Percentiles rank a stretch among this genome's conserved stretches.
Evolutionary conservation across 2,797 vertebrate genomes (phyloP).

Genomic region (Jordanella pulchra): DNA sequence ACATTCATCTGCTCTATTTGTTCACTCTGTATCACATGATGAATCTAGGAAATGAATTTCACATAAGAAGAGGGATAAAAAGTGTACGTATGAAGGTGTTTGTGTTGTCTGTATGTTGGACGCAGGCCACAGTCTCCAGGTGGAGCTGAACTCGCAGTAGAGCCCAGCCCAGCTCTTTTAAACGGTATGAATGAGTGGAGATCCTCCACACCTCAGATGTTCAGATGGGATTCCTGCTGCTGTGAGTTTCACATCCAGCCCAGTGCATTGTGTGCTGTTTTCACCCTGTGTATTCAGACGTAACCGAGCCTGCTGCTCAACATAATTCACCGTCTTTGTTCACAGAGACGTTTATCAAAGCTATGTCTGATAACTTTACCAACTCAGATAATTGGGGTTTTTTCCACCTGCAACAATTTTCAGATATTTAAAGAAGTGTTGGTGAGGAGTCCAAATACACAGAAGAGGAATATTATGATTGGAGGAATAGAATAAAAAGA

Average conservation of each 20-base stretch:
- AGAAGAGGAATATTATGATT: background rate
- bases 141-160: constrained; percentile 23
- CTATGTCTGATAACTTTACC: background rate
- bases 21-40: background rate
- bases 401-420: background rate
- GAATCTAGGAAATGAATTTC: background rate
- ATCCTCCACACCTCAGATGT: constrained; percentile 38
- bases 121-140: constrained; percentile 16
- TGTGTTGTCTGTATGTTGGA: background rate
- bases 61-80: no score
- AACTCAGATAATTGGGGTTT: background rate
- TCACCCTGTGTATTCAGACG: background rate
- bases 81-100: background rate
- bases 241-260: constrained; percentile 23
- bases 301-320: constrained; percentile 22
- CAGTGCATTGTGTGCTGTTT: constrained; percentile 11
- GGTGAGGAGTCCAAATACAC: no score
- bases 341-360: background rate
- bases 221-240: background rate
- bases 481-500: background rate
- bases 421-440: background rate
- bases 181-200: constrained; percentile 12
- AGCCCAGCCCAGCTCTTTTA: constrained; percentile 43
- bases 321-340: constrained; percentile 23
- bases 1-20: background rate